These are phyloP conservation scores for Lordiphosa clarofinis DNA, from an alignment of 1,140 invertebrate species.

Conservation along the genomic window DNA sequence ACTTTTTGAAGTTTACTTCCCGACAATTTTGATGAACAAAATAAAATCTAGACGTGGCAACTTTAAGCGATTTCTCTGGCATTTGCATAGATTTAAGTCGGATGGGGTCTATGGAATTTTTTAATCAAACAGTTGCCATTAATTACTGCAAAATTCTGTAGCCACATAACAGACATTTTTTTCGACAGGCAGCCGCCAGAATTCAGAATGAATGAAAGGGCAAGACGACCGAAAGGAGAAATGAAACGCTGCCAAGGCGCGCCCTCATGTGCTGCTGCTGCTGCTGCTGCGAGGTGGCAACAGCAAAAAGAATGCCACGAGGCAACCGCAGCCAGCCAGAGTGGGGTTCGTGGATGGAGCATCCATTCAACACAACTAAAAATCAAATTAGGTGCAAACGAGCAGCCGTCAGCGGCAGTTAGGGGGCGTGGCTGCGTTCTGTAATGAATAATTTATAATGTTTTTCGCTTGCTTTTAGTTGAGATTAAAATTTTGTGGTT, in stretches of 20 bases:
- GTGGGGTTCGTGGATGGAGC: background rate
- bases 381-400: slow-evolving; percentile 78
- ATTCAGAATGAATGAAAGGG: slow-evolving; percentile 59
- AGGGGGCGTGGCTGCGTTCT: slow-evolving; percentile 50
- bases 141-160: slow-evolving; percentile 76
- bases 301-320: slow-evolving; percentile 42
- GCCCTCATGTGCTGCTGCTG: slow-evolving; percentile 12
- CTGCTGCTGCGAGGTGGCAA: slow-evolving; percentile 5
- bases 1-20: slow-evolving; percentile 7
- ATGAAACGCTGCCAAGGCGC: slow-evolving; percentile 36
- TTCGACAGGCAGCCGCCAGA: slow-evolving; percentile 44
- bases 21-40: slow-evolving; percentile 12
- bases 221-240: slow-evolving; percentile 44
- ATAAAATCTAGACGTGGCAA: background rate
- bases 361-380: slow-evolving; percentile 67
- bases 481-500: slow-evolving; percentile 75
- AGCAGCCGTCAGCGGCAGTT: slow-evolving; percentile 52
- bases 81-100: slow-evolving; percentile 63
- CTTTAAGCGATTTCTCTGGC: slow-evolving; percentile 28
- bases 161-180: slow-evolving; percentile 76
- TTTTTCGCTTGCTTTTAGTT: slow-evolving; percentile 57
- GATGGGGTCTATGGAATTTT: slow-evolving; percentile 59
- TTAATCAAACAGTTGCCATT: slow-evolving; percentile 78
- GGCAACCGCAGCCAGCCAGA: slow-evolving; percentile 45
- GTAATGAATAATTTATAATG: slow-evolving; percentile 78